Conservation (phyloP, 2,113 vertebrate species). For the Actinemys pallida region DNA sequence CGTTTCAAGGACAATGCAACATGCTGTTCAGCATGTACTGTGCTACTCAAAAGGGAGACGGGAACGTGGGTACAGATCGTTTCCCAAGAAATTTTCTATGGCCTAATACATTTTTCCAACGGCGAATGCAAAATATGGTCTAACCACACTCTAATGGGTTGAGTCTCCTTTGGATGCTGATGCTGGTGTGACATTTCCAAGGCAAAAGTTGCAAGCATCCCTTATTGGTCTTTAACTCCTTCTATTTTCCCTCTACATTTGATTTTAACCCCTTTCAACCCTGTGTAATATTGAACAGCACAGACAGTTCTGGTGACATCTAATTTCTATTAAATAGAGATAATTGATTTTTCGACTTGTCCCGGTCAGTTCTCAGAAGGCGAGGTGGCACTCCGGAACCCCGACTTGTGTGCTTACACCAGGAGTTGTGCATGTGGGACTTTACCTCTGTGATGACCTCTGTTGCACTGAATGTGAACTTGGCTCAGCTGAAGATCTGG, state of each 20-base stretch:
- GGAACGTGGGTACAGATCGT: background rate
- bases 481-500: background rate
- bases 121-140: background rate
- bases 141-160: background rate
- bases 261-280: background rate
- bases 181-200: background rate
- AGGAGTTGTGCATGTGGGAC: background rate
- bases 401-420: background rate
- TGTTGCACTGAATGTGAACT: background rate
- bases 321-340: background rate
- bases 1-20: background rate
- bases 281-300: background rate
- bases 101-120: fast-evolving
- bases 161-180: background rate
- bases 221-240: background rate
- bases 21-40: background rate
- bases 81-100: background rate
- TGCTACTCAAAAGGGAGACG: background rate
- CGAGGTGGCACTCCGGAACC: background rate
- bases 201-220: background rate
- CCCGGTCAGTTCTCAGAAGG: background rate
- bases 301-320: background rate
- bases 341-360: background rate
- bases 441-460: background rate
- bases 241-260: background rate